These are phyloP conservation scores for Aix galericulata DNA, from an alignment of 2,113 vertebrate species.

Conservation along the genomic window DNA sequence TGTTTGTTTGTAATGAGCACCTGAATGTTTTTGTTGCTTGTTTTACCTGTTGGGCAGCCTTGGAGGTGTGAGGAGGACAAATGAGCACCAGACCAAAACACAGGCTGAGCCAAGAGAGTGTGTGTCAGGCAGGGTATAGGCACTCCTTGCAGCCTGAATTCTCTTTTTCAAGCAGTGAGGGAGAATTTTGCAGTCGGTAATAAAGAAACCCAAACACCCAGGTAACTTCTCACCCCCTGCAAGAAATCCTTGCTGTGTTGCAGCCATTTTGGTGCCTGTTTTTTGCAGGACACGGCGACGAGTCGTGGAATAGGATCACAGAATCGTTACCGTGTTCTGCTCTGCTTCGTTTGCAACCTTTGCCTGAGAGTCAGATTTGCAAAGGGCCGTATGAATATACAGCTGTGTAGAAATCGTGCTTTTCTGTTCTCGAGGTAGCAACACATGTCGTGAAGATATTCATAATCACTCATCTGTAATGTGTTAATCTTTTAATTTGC, in stretches of 20 bases:
- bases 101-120: not conserved
- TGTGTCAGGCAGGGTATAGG: not conserved
- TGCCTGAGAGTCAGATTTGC: not conserved
- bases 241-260: not conserved
- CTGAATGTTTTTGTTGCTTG: constrained; percentile 10
- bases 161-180: not conserved
- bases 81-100: not conserved
- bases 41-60: constrained; percentile 31
- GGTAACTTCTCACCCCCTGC: not conserved
- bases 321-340: not conserved
- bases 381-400: not conserved
- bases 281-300: not conserved
- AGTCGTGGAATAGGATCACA: too few relatives aligned
- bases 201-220: not conserved
- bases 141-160: not conserved
- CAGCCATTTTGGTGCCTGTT: not conserved
- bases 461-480: not conserved
- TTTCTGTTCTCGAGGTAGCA: not conserved
- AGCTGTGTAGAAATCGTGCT: not conserved
- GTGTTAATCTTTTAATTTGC: not conserved
- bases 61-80: constrained; percentile 25
- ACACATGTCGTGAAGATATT: not conserved
- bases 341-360: not conserved
- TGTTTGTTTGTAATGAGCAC: constrained; percentile 29
- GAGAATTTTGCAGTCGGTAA: not conserved